Evolutionary conservation across 1,140 invertebrate species (phyloP).

Genomic region (Panagrolaimus sp.): DNA sequence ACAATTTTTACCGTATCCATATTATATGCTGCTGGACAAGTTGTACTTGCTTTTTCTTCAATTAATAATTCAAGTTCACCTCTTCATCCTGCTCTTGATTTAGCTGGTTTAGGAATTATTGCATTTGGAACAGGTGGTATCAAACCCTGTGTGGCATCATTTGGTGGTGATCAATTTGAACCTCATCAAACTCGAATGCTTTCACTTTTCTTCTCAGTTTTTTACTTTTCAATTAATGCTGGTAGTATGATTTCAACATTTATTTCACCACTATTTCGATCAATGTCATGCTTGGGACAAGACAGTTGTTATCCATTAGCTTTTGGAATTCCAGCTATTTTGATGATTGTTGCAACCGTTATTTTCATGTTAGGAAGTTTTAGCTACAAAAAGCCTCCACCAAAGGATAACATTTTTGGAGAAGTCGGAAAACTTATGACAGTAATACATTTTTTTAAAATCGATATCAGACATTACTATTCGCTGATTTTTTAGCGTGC

Average conservation of each 20-base stretch:
- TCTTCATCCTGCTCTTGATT: constrained; percentile 16
- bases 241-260: constrained; percentile 83
- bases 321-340: constrained; percentile 78
- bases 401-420: no score
- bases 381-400: no score
- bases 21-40: constrained; percentile 16
- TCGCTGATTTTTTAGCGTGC: constrained; percentile 56
- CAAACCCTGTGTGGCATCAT: constrained; percentile 89
- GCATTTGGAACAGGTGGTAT: constrained; percentile 69
- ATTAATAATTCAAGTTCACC: neutral
- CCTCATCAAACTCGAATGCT: constrained; percentile 64
- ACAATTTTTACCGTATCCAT: constrained; percentile 43
- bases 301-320: constrained; percentile 80
- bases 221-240: constrained; percentile 86
- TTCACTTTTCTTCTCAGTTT: constrained; percentile 77
- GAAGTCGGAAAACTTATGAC: constrained; percentile 55
- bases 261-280: constrained; percentile 75
- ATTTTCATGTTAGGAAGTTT: constrained; percentile 70
- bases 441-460: constrained; percentile 37
- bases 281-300: constrained; percentile 74
- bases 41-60: constrained; percentile 19
- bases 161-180: constrained; percentile 90
- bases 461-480: constrained; percentile 23
- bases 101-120: constrained; percentile 58
- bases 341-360: constrained; percentile 74